These are phyloP conservation scores for Rafetus swinhoei DNA, from an alignment of 2,113 vertebrate species.

Conservation along the genomic window DNA sequence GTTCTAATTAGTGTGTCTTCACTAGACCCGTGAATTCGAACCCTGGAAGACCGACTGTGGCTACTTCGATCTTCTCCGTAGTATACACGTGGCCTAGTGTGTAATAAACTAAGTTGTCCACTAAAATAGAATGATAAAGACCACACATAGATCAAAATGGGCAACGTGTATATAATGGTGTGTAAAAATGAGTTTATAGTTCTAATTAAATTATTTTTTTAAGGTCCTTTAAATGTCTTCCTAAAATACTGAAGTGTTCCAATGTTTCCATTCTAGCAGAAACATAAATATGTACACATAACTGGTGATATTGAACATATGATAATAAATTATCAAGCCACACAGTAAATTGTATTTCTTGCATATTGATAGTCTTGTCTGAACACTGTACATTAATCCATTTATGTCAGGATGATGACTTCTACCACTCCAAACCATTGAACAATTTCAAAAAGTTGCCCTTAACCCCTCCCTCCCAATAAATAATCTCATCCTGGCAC, in stretches of 20 bases:
- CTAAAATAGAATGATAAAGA: not conserved
- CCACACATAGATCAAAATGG: not conserved
- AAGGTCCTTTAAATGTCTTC: not conserved
- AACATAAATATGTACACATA: not conserved
- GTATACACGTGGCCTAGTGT: not conserved
- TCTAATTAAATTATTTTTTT: not conserved
- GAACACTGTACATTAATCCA: not conserved
- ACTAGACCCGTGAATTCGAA: too few relatives aligned
- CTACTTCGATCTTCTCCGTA: too few relatives aligned
- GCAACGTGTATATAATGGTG: not conserved
- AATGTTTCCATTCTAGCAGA: not conserved
- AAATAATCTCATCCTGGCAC: not conserved
- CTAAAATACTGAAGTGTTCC: not conserved
- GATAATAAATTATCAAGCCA: not conserved
- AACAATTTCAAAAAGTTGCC: not conserved
- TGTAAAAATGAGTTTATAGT: not conserved
- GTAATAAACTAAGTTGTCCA: not conserved
- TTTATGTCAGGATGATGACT: not conserved
- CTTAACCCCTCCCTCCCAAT: not conserved
- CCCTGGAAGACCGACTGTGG: too few relatives aligned
- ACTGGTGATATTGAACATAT: rapidly evolving
- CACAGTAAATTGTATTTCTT: not conserved
- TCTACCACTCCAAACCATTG: not conserved
- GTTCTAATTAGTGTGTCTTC: too few relatives aligned
- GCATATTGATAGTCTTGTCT: not conserved